Percentiles rank a stretch among this genome's conserved stretches.
phyloP scores from a whole-genome alignment of 2,888 invertebrate genomes.

The Cheilosia variabilis region DNA sequence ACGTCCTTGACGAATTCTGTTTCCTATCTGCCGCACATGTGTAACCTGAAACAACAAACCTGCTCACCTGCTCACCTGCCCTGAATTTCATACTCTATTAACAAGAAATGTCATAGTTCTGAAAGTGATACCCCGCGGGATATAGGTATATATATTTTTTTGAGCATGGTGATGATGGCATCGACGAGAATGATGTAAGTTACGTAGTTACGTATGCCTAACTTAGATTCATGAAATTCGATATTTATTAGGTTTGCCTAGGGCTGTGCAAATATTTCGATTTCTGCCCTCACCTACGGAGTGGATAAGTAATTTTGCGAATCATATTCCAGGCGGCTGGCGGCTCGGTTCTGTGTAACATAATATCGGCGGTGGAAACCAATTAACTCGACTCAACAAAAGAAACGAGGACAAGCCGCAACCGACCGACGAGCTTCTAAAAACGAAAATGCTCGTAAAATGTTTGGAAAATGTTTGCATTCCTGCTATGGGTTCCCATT shows the following conservation, averaged over 20 bases:
- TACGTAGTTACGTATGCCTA: slow-evolving; percentile 25
- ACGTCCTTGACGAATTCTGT: neutral
- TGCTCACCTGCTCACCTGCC: slow-evolving; percentile 23
- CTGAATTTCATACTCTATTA: slow-evolving; percentile 50
- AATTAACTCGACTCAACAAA: slow-evolving; percentile 29
- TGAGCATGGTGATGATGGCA: no score
- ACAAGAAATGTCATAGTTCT: slow-evolving; percentile 49
- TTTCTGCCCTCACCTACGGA: slow-evolving; percentile 3
- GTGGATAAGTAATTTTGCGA: no score
- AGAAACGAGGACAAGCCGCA: neutral
- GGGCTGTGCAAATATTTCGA: slow-evolving; percentile 46
- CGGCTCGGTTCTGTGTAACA: slow-evolving; percentile 17
- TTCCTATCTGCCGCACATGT: neutral
- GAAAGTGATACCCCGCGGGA: slow-evolving; percentile 5
- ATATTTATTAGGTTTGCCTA: slow-evolving; percentile 58
- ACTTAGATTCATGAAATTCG: slow-evolving; percentile 66
- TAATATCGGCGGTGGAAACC: slow-evolving; percentile 42
- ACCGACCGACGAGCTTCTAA: slow-evolving; percentile 1
- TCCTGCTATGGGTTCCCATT: no score
- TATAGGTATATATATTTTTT: no score
- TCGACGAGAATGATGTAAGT: neutral
- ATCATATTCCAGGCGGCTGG: no score
- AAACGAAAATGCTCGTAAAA: slow-evolving; percentile 7
- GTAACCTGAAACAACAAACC: slow-evolving; percentile 36
- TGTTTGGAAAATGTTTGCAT: no score